Conservation (phyloP, 2,888 invertebrate genomes). For the Catotricha subobsoleta region DNA sequence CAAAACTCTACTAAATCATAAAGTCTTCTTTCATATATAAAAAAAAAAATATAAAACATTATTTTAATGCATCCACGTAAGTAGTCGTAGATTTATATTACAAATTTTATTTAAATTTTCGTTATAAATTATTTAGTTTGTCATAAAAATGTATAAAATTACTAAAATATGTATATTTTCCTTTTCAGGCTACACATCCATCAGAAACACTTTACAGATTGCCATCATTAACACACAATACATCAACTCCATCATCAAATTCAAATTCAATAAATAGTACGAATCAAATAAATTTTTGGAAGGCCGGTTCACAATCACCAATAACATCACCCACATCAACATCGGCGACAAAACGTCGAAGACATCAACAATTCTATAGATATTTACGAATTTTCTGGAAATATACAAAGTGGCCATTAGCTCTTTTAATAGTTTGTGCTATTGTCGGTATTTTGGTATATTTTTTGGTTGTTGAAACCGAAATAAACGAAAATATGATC, state of each 20-base stretch:
- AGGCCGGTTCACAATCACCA: conserved; percentile 12
- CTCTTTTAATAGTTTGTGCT: conserved; percentile 8
- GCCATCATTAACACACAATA: conserved; percentile 7
- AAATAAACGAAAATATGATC: neutral
- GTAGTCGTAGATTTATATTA: too few species aligned
- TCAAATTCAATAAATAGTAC: conserved; percentile 10
- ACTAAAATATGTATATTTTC: too few species aligned
- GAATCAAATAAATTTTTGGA: conserved; percentile 12
- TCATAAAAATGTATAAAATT: too few species aligned
- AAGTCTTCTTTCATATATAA: too few species aligned
- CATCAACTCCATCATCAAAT: conserved; percentile 6
- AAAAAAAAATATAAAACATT: too few species aligned
- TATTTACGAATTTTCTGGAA: conserved; percentile 10
- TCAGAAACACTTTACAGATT: too few species aligned
- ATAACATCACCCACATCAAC: conserved; percentile 7
- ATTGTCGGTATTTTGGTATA: conserved; percentile 11
- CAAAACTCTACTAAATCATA: too few species aligned
- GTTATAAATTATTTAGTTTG: too few species aligned
- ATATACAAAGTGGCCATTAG: conserved; percentile 12
- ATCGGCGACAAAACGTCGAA: too few species aligned
- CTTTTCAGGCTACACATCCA: too few species aligned
- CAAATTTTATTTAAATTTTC: too few species aligned
- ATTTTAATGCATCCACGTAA: too few species aligned
- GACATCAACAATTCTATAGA: conserved; percentile 7
- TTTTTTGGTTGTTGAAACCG: conserved; percentile 10